Conservation (phyloP, 1,140 invertebrate species). For the Nymphalis io region DNA sequence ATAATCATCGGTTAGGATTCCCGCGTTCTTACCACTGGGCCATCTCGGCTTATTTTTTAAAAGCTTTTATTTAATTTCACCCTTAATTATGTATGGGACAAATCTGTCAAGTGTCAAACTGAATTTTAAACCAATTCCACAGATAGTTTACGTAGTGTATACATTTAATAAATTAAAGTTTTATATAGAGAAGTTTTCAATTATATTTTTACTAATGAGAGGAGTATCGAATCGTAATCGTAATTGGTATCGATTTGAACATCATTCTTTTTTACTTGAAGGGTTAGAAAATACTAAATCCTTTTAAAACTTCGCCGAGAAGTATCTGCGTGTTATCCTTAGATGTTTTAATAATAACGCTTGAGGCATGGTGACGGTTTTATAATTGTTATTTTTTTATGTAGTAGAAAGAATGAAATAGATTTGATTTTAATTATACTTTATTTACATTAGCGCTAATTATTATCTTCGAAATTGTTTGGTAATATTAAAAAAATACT, state of each 20-base stretch:
- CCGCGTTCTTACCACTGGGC: too few species aligned
- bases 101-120: too few species aligned
- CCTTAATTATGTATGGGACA: too few species aligned
- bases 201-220: background rate
- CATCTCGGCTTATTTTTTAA: too few species aligned
- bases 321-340: conserved; percentile 37
- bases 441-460: conserved; percentile 8
- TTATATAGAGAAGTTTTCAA: too few species aligned
- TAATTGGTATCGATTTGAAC: background rate
- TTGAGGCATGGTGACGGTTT: conserved; percentile 74
- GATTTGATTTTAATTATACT: background rate
- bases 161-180: too few species aligned
- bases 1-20: too few species aligned
- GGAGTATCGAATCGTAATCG: conserved; percentile 17
- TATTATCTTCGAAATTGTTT: background rate
- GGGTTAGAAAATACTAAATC: background rate
- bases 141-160: too few species aligned
- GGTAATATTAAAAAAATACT: background rate
- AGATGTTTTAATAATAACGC: conserved; percentile 54
- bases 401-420: conserved; percentile 2
- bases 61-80: too few species aligned
- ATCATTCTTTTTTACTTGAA: conserved; percentile 4
- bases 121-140: too few species aligned
- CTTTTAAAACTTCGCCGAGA: background rate
- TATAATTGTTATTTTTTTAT: conserved; percentile 5